phyloP scores from a whole-genome alignment of 2,797 vertebrate genomes.

The Craterocephalus amniculus region DNA sequence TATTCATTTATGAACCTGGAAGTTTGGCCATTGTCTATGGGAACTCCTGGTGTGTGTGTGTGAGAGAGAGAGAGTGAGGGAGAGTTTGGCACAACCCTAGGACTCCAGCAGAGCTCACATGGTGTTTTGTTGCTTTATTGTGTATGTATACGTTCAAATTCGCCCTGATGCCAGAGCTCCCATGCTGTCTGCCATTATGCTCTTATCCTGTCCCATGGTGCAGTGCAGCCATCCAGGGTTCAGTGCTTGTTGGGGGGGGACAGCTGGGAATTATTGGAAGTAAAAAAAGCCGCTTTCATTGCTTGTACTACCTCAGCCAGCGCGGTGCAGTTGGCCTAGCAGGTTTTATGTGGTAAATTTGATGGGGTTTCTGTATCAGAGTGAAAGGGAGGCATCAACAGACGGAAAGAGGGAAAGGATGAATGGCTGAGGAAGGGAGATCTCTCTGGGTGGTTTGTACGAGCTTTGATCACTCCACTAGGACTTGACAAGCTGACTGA shows the following conservation, averaged over 20 bases:
- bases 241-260: constrained; percentile 51
- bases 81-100: constrained; percentile 53
- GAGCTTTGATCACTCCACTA: constrained; percentile 78
- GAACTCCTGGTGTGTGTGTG: constrained; percentile 36
- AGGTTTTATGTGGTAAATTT: constrained; percentile 58
- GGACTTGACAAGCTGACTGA: constrained; percentile 73
- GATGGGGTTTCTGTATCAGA: constrained; percentile 54
- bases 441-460: constrained; percentile 78
- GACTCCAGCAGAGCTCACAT: constrained; percentile 48
- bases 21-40: constrained; percentile 43
- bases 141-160: constrained; percentile 24
- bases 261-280: constrained; percentile 71
- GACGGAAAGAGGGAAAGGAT: constrained; percentile 28
- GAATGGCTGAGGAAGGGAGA: constrained; percentile 64
- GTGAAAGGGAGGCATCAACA: constrained; percentile 11
- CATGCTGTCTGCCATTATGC: constrained; percentile 74
- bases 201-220: constrained; percentile 76
- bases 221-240: constrained; percentile 66
- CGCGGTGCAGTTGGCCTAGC: constrained; percentile 41
- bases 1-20: constrained; percentile 51
- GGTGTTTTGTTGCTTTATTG: constrained; percentile 36
- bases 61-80: constrained; percentile 20
- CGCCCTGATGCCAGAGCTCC: constrained; percentile 68
- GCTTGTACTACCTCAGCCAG: constrained; percentile 38
- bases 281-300: constrained; percentile 63